Conservation (phyloP, 2,113 vertebrate species). For the Nanorana parkeri region DNA sequence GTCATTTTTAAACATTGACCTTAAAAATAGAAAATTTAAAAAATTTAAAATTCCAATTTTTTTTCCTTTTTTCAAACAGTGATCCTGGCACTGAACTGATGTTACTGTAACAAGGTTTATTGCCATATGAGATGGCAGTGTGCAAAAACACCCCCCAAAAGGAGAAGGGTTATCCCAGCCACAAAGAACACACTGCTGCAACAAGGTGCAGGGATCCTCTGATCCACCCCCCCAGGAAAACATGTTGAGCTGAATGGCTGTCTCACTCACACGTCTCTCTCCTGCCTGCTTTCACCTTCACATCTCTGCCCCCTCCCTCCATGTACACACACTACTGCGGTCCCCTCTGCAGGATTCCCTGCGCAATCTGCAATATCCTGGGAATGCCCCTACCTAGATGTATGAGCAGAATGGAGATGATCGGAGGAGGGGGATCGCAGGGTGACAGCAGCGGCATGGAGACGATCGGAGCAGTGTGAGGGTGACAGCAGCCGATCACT, state of each 20-base stretch:
- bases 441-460: too few species aligned
- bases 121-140: not conserved
- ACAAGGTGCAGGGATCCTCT: not conserved
- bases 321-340: not conserved
- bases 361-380: conserved; percentile 21
- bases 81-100: too few species aligned
- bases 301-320: not conserved
- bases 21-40: too few species aligned
- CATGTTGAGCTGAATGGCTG: not conserved
- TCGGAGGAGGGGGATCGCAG: too few species aligned
- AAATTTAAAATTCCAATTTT: too few species aligned
- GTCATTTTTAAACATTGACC: too few species aligned
- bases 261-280: not conserved
- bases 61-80: too few species aligned
- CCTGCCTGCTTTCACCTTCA: conserved; percentile 32
- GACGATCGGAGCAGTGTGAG: too few species aligned
- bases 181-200: not conserved
- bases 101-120: too few species aligned
- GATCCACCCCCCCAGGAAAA: not conserved
- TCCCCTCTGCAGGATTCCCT: conserved; percentile 41
- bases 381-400: conserved; percentile 22
- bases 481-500: too few species aligned
- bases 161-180: conserved; percentile 7
- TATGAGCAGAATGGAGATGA: too few species aligned
- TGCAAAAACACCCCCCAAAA: not conserved